Conservation (phyloP, 2,888 invertebrate species). For the Eristalis tenax region DNA sequence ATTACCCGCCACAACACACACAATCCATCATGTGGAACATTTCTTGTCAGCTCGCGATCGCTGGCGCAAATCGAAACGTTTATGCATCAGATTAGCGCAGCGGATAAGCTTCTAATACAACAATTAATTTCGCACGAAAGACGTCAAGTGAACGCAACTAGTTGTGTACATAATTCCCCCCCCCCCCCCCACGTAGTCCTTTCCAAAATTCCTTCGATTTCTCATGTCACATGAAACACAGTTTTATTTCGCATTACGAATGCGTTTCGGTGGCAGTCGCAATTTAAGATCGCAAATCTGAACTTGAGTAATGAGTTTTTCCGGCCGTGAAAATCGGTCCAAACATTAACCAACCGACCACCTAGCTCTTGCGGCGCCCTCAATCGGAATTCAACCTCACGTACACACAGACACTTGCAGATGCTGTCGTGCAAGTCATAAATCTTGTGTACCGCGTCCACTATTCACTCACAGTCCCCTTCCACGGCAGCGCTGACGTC, state of each 20-base stretch:
- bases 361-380: not conserved
- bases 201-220: not conserved
- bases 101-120: not conserved
- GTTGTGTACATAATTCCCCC: not conserved
- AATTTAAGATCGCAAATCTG: slow-evolving; percentile 44
- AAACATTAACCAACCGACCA: slow-evolving; percentile 50
- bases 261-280: slow-evolving; percentile 5
- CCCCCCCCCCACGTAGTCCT: not conserved
- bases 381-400: not conserved
- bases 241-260: slow-evolving; percentile 53
- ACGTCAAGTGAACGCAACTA: not conserved
- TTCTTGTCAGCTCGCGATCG: not conserved
- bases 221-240: slow-evolving; percentile 8
- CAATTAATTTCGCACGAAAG: not conserved
- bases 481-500: slow-evolving; percentile 14
- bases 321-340: slow-evolving; percentile 57
- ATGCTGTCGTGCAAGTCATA: slow-evolving; percentile 32
- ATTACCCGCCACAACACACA: not conserved
- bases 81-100: not conserved
- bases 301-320: slow-evolving; percentile 62
- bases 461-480: not conserved
- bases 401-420: slow-evolving; percentile 44
- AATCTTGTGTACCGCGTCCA: slow-evolving; percentile 16
- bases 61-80: not conserved
- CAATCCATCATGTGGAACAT: not conserved